phyloP scores from a whole-genome alignment of 2,797 vertebrate species.

The Bradypodion pumilum region DNA sequence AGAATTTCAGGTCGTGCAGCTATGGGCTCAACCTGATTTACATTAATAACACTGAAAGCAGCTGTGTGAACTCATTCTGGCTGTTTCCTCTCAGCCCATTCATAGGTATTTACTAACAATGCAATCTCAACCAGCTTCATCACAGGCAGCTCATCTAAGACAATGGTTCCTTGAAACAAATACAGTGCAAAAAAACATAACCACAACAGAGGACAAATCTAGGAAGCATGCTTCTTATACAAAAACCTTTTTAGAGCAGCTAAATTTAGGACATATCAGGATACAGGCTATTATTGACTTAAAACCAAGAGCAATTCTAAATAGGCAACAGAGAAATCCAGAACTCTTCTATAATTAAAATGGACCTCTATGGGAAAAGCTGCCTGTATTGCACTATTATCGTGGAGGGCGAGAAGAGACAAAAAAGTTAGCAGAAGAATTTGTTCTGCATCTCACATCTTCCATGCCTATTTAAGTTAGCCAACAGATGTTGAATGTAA shows the following conservation, averaged over 20 bases:
- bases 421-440: constrained; percentile 4
- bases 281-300: constrained; percentile 51
- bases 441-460: not conserved
- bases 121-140: too few species aligned
- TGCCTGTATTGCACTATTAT: constrained; percentile 2
- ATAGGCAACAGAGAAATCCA: not conserved
- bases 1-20: too few species aligned
- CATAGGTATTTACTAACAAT: too few species aligned
- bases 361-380: constrained; percentile 49
- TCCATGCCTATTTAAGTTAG: not conserved
- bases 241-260: constrained; percentile 40
- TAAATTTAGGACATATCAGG: constrained; percentile 37
- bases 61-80: too few species aligned
- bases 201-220: constrained; percentile 29
- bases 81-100: too few species aligned
- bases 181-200: too few species aligned
- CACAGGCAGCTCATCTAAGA: not conserved
- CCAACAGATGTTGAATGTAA: not conserved
- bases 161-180: too few species aligned
- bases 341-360: constrained; percentile 42
- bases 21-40: too few species aligned
- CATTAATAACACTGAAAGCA: too few species aligned
- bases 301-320: constrained; percentile 39
- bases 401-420: constrained; percentile 6
- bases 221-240: constrained; percentile 44